A percentile compares a stretch with the other conserved stretches of the same genome.
Conservation (phyloP, 2,797 vertebrate species). For the Lycodopsis pacificus region DNA sequence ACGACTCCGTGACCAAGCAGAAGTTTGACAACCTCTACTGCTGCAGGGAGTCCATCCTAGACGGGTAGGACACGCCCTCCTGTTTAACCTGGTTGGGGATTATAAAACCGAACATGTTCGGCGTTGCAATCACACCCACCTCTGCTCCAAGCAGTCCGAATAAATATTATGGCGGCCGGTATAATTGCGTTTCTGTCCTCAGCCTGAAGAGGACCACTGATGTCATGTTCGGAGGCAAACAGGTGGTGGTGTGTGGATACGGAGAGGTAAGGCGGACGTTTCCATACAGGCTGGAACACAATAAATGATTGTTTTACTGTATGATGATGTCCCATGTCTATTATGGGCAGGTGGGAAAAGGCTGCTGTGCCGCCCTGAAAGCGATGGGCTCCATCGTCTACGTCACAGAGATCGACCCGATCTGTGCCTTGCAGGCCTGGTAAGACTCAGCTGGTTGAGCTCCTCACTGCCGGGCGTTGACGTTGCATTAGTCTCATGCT, state of each 20-base stretch:
- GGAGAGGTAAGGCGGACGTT: slow-evolving; percentile 88
- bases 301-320: not conserved
- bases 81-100: slow-evolving; percentile 1
- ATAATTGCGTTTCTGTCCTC: slow-evolving; percentile 19
- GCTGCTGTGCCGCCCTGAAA: slow-evolving; percentile 95
- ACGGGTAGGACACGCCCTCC: slow-evolving; percentile 83
- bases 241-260: slow-evolving; percentile 97
- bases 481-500: not conserved
- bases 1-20: slow-evolving; percentile 97
- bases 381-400: slow-evolving; percentile 98
- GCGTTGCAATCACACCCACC: slow-evolving; percentile 7
- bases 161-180: slow-evolving; percentile 4
- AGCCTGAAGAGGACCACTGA: slow-evolving; percentile 97
- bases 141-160: slow-evolving; percentile 1
- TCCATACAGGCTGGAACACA: not conserved
- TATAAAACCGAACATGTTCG: not conserved
- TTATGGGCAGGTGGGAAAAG: slow-evolving; percentile 91
- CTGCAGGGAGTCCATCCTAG: slow-evolving; percentile 96
- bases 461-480: accelerated
- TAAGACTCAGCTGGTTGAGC: slow-evolving; percentile 65
- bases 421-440: slow-evolving; percentile 98
- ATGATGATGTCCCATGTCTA: not conserved
- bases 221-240: slow-evolving; percentile 98
- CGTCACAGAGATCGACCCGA: slow-evolving; percentile 97
- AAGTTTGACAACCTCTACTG: slow-evolving; percentile 99